Base-by-base conservation (phyloP, 1,140 invertebrate species). In the Drosophila kohkoa region DNA sequence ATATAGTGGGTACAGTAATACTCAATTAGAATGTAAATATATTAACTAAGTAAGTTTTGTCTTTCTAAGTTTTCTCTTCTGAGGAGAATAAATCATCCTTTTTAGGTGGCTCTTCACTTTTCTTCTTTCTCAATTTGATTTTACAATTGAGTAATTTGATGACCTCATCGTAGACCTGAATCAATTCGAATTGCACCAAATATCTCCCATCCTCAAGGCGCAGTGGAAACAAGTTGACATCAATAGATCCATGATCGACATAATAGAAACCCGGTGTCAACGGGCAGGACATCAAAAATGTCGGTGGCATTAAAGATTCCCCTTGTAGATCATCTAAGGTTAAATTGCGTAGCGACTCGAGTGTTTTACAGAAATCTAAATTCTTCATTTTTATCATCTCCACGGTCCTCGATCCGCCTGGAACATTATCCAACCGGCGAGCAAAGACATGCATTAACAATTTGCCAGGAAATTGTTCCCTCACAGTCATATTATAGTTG, bases 151-250 rank as follows among this genome's bases (percentile, higher is more conserved):
- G 5, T 20, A 89, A 16, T 54, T 81, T 81, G 5, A 64, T 79
- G 2, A 89, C 81, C 25, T 89, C 85, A 57, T 90, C 81, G 32
- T 89, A 89, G 1, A 89, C 86, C 41, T 89, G 85, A 11, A 89
- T 76, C 5, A 89, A 63, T 49, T 89, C 86, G 0, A 89, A 13
- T 3, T 81, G 69, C 0, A 62, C 63, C n/a, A 81, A 49, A 7
- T 90, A 89, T n/a, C 85, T 43, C 11, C 85, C 85, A 52, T 90
- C 75, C 0, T 65, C 64, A 7, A 89, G 54, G 0, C 48, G 71
- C 10, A 72, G 54, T 0, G 85, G 78, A 43, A 81, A 5, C 7
- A 76, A 2, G 3, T 20, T 70, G 0, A 46, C 15, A 51, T 89
- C 63, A 2, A 89, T 15, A 1, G 5, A 10, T 5, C 41, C 16